Percentiles rank a stretch among this genome's conserved stretches.
Conservation (phyloP, 2,888 invertebrate species). For the Eupithecia abbreviata region DNA sequence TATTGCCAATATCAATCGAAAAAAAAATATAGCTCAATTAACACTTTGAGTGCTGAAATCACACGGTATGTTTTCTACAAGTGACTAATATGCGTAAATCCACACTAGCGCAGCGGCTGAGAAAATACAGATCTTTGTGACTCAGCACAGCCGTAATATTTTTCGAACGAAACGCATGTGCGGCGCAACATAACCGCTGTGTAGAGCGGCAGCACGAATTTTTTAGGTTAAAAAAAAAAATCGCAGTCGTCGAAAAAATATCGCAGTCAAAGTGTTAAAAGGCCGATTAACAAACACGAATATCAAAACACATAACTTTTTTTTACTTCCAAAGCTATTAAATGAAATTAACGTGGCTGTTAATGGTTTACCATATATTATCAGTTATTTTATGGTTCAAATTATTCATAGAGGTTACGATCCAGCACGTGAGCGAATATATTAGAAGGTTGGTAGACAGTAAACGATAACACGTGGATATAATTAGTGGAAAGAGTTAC, state of each 20-base stretch:
- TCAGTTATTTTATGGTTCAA: constrained; percentile 15
- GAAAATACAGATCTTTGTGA: too few species aligned
- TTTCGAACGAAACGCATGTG: too few species aligned
- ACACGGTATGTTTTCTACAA: too few species aligned
- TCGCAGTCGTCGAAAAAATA: too few species aligned
- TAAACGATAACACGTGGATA: neutral
- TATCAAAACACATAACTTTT: constrained; percentile 17
- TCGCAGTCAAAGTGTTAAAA: too few species aligned
- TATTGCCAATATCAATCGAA: neutral
- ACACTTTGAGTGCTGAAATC: too few species aligned
- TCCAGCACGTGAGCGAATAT: constrained; percentile 25
- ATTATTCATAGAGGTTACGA: constrained; percentile 17
- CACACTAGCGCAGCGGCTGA: too few species aligned
- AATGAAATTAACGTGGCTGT: constrained; percentile 23
- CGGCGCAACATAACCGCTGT: too few species aligned
- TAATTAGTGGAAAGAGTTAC: neutral
- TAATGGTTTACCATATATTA: constrained; percentile 9
- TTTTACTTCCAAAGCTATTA: constrained; percentile 10
- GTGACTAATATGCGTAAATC: too few species aligned
- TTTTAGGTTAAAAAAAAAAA: too few species aligned
- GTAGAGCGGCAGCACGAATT: too few species aligned
- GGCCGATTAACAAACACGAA: constrained; percentile 14
- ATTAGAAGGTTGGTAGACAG: constrained; percentile 10
- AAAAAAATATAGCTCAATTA: constrained; percentile 38
- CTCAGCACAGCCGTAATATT: too few species aligned